Evolutionary conservation across 1,140 invertebrate genomes (phyloP).

Genomic region (Tachypleus tridentatus): DNA sequence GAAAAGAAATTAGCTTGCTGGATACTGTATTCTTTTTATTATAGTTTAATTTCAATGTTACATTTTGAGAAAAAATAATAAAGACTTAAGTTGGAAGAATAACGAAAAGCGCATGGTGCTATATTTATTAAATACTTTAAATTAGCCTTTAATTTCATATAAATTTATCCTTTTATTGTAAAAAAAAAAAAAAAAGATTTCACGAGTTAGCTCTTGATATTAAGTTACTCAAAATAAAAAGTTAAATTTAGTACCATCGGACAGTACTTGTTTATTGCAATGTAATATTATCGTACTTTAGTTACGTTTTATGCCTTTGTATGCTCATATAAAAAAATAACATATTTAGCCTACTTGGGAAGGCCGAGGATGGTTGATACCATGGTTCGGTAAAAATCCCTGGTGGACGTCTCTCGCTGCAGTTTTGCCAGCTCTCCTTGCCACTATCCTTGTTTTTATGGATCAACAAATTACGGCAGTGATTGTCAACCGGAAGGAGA

Average conservation of each 20-base stretch:
- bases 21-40: neutral
- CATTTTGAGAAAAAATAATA: neutral
- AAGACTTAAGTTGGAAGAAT: neutral
- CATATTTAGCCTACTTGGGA: constrained; percentile 27
- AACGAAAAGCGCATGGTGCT: too few species aligned
- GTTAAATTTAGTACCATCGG: neutral
- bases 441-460: constrained; percentile 36
- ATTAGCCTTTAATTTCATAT: too few species aligned
- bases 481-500: constrained; percentile 39
- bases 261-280: neutral
- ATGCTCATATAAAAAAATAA: too few species aligned
- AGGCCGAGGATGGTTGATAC: constrained; percentile 31
- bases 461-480: constrained; percentile 37
- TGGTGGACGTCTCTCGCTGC: constrained; percentile 25
- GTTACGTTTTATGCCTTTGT: constrained; percentile 11
- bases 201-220: constrained; percentile 2
- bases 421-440: constrained; percentile 30
- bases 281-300: neutral
- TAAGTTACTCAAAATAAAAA: neutral
- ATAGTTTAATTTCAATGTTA: neutral
- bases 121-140: too few species aligned
- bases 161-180: too few species aligned
- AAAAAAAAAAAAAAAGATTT: constrained; percentile 2
- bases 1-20: too few species aligned
- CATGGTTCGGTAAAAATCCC: constrained; percentile 25